Percentiles rank a stretch among this genome's conserved stretches.
These are phyloP conservation scores for Xestoiulus laeticollis DNA, from an alignment of 2,888 invertebrate species.

Conservation along the genomic window DNA sequence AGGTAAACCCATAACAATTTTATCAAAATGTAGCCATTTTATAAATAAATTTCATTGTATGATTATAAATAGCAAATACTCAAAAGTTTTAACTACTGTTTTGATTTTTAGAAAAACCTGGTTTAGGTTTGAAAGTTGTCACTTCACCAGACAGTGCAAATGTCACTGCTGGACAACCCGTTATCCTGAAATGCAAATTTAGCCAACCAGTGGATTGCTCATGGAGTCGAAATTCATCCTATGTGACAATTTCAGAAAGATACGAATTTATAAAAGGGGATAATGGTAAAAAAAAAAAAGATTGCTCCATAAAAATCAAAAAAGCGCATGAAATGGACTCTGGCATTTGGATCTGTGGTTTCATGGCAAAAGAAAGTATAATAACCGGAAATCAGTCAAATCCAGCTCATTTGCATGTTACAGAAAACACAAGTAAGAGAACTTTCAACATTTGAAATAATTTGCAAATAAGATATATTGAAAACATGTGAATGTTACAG, in stretches of 20 bases:
- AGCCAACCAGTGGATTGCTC: neutral
- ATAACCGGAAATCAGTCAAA: no score
- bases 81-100: neutral
- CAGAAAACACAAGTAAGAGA: no score
- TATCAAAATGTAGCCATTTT: neutral
- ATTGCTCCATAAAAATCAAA: neutral
- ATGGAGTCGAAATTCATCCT: neutral
- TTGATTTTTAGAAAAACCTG: neutral
- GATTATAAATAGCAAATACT: neutral
- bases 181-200: neutral
- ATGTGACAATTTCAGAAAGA: neutral
- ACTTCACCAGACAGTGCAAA: neutral
- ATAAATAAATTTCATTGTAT: neutral
- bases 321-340: no score
- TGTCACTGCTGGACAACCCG: neutral
- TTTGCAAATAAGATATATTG: no score
- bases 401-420: no score
- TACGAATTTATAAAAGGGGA: neutral
- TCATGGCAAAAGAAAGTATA: no score
- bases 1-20: neutral
- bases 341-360: no score
- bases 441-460: no score
- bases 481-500: no score
- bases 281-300: neutral
- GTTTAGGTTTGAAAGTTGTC: neutral